phyloP scores from a whole-genome alignment of 2,797 vertebrate species.

The Acipenser oxyrinchus region DNA sequence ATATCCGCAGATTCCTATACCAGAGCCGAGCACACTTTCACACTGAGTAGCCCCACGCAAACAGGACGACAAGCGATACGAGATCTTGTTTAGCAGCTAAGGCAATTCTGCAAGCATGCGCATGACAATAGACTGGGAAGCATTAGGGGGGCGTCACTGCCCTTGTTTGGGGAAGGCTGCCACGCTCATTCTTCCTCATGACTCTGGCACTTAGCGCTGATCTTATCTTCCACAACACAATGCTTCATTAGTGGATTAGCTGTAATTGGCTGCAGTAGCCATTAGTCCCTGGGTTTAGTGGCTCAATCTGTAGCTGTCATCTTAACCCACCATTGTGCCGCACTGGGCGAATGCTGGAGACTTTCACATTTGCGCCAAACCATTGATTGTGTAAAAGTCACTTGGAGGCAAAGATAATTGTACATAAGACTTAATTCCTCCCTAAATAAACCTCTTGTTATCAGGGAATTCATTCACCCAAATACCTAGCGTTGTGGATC shows the following conservation, averaged over 20 bases:
- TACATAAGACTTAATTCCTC: too few species aligned
- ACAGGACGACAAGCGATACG: slow-evolving; percentile 37
- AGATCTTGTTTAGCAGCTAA: slow-evolving; percentile 52
- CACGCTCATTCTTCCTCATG: slow-evolving; percentile 52
- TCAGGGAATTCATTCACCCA: too few species aligned
- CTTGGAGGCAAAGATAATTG: too few species aligned
- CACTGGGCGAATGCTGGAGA: slow-evolving; percentile 29
- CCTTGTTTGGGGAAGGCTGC: slow-evolving; percentile 29
- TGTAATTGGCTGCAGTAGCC: slow-evolving; percentile 66
- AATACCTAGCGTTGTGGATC: too few species aligned
- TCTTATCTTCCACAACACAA: slow-evolving; percentile 63
- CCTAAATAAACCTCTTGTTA: too few species aligned
- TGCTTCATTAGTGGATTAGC: slow-evolving; percentile 74
- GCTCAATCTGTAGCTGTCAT: slow-evolving; percentile 64
- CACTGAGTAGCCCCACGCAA: too few species aligned
- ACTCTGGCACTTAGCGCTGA: slow-evolving; percentile 54
- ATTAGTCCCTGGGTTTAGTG: slow-evolving; percentile 60
- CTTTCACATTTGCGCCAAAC: slow-evolving; percentile 10
- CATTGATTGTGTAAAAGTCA: background rate
- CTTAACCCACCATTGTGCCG: slow-evolving; percentile 43
- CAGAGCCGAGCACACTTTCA: too few species aligned
- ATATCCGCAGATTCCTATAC: too few species aligned
- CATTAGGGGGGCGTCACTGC: slow-evolving; percentile 42
- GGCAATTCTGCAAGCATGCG: slow-evolving; percentile 45
- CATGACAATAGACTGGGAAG: slow-evolving; percentile 54